A percentile compares a stretch with the other conserved stretches of the same genome.
Conservation (phyloP, 2,888 invertebrate species). For the Nephrocerus scutellatus region DNA sequence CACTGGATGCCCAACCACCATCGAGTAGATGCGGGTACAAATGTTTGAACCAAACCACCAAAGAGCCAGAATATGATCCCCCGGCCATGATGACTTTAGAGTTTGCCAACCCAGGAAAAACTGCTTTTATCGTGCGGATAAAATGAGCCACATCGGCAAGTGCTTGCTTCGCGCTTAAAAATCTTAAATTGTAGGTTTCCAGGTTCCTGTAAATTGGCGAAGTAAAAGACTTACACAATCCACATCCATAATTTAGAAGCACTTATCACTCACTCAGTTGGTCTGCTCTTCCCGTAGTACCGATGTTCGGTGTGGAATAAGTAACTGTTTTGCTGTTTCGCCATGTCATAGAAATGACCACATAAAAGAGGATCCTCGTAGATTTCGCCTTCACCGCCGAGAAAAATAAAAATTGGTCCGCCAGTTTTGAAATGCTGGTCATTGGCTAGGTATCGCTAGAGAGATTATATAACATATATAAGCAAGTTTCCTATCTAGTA, state of each 20-base stretch:
- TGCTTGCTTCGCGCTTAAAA: constrained; percentile 55
- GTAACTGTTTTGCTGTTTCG: constrained; percentile 50
- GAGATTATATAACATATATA: no score
- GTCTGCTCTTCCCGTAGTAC: constrained; percentile 64
- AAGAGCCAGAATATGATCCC: constrained; percentile 56
- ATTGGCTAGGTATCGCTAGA: constrained; percentile 49
- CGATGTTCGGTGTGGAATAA: constrained; percentile 69
- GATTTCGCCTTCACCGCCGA: constrained; percentile 63
- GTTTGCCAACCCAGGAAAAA: constrained; percentile 27
- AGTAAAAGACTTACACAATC: no score
- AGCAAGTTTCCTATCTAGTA: no score
- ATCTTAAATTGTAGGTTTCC: constrained; percentile 51
- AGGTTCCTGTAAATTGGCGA: no score
- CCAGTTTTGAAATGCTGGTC: constrained; percentile 39
- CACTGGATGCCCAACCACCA: constrained; percentile 55
- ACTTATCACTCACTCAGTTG: constrained; percentile 52
- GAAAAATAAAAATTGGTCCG: constrained; percentile 53
- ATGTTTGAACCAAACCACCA: constrained; percentile 56
- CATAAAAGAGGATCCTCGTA: constrained; percentile 50
- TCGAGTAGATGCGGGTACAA: constrained; percentile 54
- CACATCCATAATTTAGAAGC: background rate
- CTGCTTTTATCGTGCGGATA: constrained; percentile 49
- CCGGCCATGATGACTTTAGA: constrained; percentile 50
- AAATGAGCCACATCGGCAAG: constrained; percentile 56
- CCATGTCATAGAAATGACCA: constrained; percentile 56